Evolutionary conservation across 1,140 invertebrate genomes (phyloP).

Genomic region (Papilio helenus): DNA sequence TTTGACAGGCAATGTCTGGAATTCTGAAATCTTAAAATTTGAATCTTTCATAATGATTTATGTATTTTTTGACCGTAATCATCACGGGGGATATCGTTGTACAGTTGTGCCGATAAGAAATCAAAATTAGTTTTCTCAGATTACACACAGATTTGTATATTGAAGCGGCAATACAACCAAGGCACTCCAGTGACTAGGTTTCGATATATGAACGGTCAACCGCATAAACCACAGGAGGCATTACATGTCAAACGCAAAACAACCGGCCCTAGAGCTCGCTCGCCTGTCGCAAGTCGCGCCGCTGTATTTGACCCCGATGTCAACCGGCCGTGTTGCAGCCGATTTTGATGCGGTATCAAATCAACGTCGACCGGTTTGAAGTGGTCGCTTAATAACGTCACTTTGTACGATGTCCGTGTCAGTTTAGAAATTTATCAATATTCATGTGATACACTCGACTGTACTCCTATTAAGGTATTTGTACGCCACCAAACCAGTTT

Average conservation of each 20-base stretch:
- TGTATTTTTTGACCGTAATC: no score
- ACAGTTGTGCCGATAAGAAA: neutral
- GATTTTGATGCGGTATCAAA: constrained; percentile 27
- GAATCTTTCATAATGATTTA: no score
- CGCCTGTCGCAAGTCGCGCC: neutral
- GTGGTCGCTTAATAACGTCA: constrained; percentile 19
- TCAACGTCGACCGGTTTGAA: constrained; percentile 26
- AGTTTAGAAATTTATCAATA: constrained; percentile 22
- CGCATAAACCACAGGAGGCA: constrained; percentile 16
- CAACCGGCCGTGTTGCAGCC: constrained; percentile 26
- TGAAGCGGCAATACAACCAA: neutral
- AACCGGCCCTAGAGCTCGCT: neutral
- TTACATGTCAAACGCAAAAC: constrained; percentile 13
- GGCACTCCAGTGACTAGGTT: neutral
- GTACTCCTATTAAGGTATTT: neutral
- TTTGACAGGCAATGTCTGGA: neutral
- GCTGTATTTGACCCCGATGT: constrained; percentile 26
- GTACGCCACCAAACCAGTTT: neutral
- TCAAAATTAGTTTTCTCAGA: neutral
- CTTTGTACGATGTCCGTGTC: neutral
- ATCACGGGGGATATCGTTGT: no score
- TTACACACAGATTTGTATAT: neutral
- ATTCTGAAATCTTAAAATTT: neutral
- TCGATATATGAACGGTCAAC: constrained; percentile 9
- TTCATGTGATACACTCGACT: neutral